These are phyloP conservation scores for Butorides virescens DNA, from an alignment of 2,113 vertebrate species.

Conservation along the genomic window DNA sequence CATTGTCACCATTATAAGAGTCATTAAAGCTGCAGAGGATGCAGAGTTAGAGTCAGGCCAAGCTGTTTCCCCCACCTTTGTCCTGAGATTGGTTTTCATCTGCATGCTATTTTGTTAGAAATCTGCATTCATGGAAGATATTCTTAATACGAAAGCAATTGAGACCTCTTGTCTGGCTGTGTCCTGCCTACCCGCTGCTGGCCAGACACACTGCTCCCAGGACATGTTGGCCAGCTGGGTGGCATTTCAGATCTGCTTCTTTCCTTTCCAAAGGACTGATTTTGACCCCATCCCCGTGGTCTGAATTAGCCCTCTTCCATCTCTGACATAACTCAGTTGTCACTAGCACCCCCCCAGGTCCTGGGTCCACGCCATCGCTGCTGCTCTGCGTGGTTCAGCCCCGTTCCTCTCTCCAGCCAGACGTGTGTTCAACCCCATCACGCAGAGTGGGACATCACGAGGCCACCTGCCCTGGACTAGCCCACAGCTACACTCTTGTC, in stretches of 20 bases:
- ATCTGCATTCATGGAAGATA: not conserved
- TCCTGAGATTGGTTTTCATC: not conserved
- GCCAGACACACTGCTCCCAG: not conserved
- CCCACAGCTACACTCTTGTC: not conserved
- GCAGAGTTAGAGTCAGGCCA: not conserved
- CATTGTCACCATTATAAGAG: not conserved
- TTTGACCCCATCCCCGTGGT: not conserved
- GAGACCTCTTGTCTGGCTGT: not conserved
- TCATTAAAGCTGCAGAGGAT: not conserved
- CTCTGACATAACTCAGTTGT: not conserved
- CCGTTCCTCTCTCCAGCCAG: not conserved
- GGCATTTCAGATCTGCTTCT: not conserved
- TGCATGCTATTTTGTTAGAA: not conserved
- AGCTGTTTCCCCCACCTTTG: not conserved
- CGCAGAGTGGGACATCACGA: not conserved
- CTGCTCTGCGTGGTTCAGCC: fast-evolving
- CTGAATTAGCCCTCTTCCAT: not conserved
- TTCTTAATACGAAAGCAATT: not conserved
- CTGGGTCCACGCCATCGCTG: too few species aligned
- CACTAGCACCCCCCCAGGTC: not conserved
- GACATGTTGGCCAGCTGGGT: not conserved
- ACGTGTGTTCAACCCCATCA: fast-evolving
- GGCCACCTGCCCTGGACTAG: not conserved
- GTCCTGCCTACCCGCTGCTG: not conserved
- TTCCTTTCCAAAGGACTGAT: not conserved